A percentile compares a stretch with the other conserved stretches of the same genome.
These are phyloP conservation scores for Lysandra bellargus DNA, from an alignment of 2,888 invertebrate species.

Conservation along the genomic window DNA sequence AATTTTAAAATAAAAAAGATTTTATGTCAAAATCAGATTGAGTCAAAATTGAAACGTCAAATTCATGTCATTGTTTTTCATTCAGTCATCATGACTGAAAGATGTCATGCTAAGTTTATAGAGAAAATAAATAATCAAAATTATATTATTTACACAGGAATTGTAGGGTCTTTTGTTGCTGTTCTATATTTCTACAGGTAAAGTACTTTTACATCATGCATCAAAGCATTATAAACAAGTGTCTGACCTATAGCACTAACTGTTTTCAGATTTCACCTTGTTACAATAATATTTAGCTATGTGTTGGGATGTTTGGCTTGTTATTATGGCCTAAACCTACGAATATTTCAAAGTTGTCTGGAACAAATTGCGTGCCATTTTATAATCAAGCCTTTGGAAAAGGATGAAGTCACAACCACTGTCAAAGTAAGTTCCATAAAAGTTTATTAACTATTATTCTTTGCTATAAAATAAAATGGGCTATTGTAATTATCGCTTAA, in stretches of 20 bases:
- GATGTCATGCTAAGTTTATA: slow-evolving; percentile 74
- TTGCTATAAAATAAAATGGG: neutral
- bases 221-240: neutral
- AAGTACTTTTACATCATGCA: slow-evolving; percentile 5
- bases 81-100: slow-evolving; percentile 80
- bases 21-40: slow-evolving; percentile 25
- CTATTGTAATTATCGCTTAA: neutral
- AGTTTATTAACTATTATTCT: neutral
- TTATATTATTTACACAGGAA: slow-evolving; percentile 71
- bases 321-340: slow-evolving; percentile 68
- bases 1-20: neutral
- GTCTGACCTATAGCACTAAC: slow-evolving; percentile 45
- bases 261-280: slow-evolving; percentile 70
- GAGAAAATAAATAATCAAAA: slow-evolving; percentile 73
- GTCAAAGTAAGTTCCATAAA: slow-evolving; percentile 54
- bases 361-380: slow-evolving; percentile 67
- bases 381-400: slow-evolving; percentile 49
- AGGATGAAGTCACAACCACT: slow-evolving; percentile 47
- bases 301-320: slow-evolving; percentile 76
- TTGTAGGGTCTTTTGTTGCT: slow-evolving; percentile 61
- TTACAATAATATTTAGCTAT: slow-evolving; percentile 69
- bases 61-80: slow-evolving; percentile 59
- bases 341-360: slow-evolving; percentile 60
- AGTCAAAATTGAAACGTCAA: slow-evolving; percentile 40
- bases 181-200: slow-evolving; percentile 73